phyloP scores from a whole-genome alignment of 2,113 vertebrate species.

The Amia ocellicauda region DNA sequence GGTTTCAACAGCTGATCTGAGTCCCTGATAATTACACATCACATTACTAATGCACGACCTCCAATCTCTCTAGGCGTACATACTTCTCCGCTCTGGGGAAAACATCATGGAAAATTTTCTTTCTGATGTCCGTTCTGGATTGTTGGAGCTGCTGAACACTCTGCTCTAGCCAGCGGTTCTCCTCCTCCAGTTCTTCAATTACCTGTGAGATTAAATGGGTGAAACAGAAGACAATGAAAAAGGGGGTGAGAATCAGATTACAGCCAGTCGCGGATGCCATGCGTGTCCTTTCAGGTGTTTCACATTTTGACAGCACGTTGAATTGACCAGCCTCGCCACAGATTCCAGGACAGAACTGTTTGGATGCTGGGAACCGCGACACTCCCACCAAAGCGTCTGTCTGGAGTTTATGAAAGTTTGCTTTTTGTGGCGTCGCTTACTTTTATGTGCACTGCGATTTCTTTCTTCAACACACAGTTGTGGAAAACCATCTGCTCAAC shows the following conservation, averaged over 20 bases:
- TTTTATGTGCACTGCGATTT: conserved; percentile 17
- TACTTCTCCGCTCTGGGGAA: conserved; percentile 37
- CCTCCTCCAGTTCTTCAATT: conserved; percentile 28
- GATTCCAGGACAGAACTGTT: too few species aligned
- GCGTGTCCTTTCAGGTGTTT: neutral
- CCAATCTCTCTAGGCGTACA: conserved; percentile 10
- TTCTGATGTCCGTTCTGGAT: conserved; percentile 16
- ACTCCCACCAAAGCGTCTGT: too few species aligned
- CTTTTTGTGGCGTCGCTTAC: too few species aligned
- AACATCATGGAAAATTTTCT: conserved; percentile 27
- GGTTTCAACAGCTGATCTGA: neutral
- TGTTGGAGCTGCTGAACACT: conserved; percentile 30
- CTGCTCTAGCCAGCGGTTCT: conserved; percentile 20
- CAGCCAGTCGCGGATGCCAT: too few species aligned
- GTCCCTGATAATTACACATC: neutral
- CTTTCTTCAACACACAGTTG: conserved; percentile 16
- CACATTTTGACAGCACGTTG: neutral
- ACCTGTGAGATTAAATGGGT: conserved; percentile 22
- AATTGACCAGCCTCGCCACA: too few species aligned
- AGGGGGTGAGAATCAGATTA: too few species aligned
- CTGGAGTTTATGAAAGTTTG: too few species aligned
- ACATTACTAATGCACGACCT: too few species aligned
- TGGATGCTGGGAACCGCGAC: too few species aligned
- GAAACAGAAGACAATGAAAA: neutral
- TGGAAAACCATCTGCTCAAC: conserved; percentile 9